These are phyloP conservation scores for Calameuta filiformis DNA, from an alignment of 2,888 invertebrate species.

Conservation along the genomic window DNA sequence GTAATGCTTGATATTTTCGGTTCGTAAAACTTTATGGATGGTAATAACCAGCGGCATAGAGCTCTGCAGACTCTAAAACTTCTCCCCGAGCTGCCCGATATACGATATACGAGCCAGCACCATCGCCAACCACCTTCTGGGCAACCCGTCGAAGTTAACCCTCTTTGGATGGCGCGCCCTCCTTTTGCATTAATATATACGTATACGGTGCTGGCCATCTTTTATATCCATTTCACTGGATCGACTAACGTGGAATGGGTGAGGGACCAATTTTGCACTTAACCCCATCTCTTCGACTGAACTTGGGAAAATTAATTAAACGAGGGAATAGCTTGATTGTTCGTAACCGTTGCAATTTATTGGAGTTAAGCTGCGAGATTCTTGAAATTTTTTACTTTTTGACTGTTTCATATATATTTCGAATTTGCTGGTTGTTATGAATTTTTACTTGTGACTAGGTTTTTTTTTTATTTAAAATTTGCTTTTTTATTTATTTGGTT, in stretches of 20 bases:
- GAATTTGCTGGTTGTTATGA: neutral
- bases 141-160: neutral
- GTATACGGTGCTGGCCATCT: neutral
- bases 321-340: neutral
- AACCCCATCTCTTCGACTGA: neutral
- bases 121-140: neutral
- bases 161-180: neutral
- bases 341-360: neutral
- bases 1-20: slow-evolving; percentile 45
- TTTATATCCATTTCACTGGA: neutral
- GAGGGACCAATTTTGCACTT: neutral
- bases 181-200: neutral
- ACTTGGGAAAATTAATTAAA: neutral
- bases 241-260: neutral
- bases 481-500: neutral
- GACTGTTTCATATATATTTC: neutral
- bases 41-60: slow-evolving; percentile 34
- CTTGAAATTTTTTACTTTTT: neutral
- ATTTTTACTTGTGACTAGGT: neutral
- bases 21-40: slow-evolving; percentile 45
- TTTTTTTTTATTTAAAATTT: neutral
- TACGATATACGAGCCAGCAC: slow-evolving; percentile 12
- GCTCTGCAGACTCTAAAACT: slow-evolving; percentile 30
- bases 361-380: neutral
- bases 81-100: slow-evolving; percentile 23